These are phyloP conservation scores for Papilio dardanus DNA, from an alignment of 1,140 invertebrate genomes.

Conservation along the genomic window DNA sequence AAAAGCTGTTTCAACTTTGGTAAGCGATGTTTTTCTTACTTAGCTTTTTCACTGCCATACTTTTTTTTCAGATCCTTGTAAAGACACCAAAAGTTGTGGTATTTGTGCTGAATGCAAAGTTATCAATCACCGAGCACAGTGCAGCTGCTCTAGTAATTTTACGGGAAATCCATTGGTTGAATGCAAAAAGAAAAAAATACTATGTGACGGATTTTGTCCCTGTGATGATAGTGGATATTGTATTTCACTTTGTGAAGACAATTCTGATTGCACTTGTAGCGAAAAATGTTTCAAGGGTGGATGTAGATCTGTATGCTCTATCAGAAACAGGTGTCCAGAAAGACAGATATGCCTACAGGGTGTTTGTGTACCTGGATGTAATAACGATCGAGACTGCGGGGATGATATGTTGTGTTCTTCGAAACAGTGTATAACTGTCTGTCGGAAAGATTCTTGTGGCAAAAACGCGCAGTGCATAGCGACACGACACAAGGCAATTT, in stretches of 20 bases:
- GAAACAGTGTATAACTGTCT: slow-evolving; percentile 90
- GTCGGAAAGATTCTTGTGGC: slow-evolving; percentile 87
- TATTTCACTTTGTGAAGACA: slow-evolving; percentile 85
- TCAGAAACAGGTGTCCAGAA: slow-evolving; percentile 77
- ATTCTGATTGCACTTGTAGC: slow-evolving; percentile 89
- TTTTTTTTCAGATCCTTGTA: slow-evolving; percentile 88
- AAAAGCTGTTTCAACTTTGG: no score
- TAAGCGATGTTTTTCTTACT: no score
- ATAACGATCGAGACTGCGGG: slow-evolving; percentile 90
- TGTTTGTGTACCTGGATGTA: slow-evolving; percentile 87
- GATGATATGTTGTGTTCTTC: slow-evolving; percentile 89
- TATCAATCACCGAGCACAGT: slow-evolving; percentile 91
- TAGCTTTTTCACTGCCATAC: no score
- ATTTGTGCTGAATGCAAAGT: slow-evolving; percentile 92
- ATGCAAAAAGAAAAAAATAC: slow-evolving; percentile 85
- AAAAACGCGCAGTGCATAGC: slow-evolving; percentile 89
- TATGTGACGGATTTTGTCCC: slow-evolving; percentile 87
- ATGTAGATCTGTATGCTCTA: slow-evolving; percentile 85
- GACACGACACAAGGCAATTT: slow-evolving; percentile 90
- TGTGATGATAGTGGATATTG: slow-evolving; percentile 92
- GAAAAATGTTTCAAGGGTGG: slow-evolving; percentile 86
- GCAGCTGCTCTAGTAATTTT: slow-evolving; percentile 91
- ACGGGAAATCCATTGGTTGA: slow-evolving; percentile 91
- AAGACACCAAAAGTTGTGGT: slow-evolving; percentile 87
- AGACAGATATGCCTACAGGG: slow-evolving; percentile 82